Conservation (phyloP, 2,888 invertebrate genomes). For the Atherix ibis region DNA sequence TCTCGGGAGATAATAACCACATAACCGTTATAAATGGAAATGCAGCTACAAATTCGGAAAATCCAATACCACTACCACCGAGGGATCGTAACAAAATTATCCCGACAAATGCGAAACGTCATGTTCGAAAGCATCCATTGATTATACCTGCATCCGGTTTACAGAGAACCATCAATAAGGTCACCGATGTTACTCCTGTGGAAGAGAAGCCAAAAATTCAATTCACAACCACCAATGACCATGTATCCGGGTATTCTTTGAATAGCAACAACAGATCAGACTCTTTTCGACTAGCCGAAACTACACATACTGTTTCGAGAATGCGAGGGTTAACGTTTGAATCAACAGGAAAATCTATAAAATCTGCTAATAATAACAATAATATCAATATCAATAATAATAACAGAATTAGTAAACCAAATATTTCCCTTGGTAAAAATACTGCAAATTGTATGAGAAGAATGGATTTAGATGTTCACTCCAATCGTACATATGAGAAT, state of each 20-base stretch:
- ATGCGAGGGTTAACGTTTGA: slow-evolving; percentile 8
- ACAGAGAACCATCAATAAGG: slow-evolving; percentile 44
- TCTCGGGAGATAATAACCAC: slow-evolving; percentile 8
- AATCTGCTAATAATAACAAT: neutral
- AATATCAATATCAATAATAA: too few relatives aligned
- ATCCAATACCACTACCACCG: slow-evolving; percentile 66
- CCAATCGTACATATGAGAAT: slow-evolving; percentile 4
- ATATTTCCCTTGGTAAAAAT: neutral
- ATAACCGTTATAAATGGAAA: too few relatives aligned
- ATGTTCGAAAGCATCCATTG: slow-evolving; percentile 66
- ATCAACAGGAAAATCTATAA: neutral
- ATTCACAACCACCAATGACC: slow-evolving; percentile 10
- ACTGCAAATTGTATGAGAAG: too few relatives aligned
- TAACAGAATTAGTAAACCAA: too few relatives aligned
- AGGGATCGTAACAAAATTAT: slow-evolving; percentile 50
- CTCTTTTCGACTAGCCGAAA: too few relatives aligned
- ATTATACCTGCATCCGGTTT: slow-evolving; percentile 53
- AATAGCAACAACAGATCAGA: slow-evolving; percentile 6
- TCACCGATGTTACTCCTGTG: slow-evolving; percentile 33
- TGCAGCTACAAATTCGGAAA: slow-evolving; percentile 20
- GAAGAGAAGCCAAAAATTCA: slow-evolving; percentile 19
- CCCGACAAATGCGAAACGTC: slow-evolving; percentile 47
- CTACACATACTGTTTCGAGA: slow-evolving; percentile 8
- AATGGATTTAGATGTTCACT: neutral
- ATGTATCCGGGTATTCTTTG: slow-evolving; percentile 8